Percentiles rank a stretch among this genome's conserved stretches.
These are phyloP conservation scores for Lacerta agilis DNA, from an alignment of 2,797 vertebrate species.

Conservation along the genomic window DNA sequence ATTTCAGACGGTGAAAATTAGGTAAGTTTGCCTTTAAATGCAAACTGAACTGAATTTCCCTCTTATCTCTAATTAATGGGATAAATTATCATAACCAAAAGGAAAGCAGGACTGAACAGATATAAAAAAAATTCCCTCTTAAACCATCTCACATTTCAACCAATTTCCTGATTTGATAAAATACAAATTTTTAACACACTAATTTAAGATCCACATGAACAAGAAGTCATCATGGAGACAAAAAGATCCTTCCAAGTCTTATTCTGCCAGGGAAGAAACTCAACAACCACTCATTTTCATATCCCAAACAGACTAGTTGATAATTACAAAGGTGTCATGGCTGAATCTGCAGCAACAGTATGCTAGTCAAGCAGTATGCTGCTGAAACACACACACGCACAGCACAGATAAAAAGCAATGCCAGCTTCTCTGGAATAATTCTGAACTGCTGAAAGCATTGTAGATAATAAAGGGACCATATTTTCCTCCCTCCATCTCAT, in stretches of 20 bases:
- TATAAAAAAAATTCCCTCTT: background rate
- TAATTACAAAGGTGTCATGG: background rate
- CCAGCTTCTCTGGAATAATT: background rate
- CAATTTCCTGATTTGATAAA: fast-evolving
- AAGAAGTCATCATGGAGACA: fast-evolving
- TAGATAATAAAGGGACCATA: background rate
- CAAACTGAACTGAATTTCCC: no score
- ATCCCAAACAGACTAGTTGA: background rate
- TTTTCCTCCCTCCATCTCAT: background rate
- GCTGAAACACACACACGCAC: background rate
- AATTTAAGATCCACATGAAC: fast-evolving
- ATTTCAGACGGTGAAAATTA: no score
- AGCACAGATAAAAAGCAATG: background rate
- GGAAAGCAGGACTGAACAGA: background rate
- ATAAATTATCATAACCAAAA: background rate
- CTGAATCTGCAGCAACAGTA: background rate
- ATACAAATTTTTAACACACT: fast-evolving
- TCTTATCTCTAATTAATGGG: no score
- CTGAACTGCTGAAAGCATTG: background rate
- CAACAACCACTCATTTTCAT: background rate
- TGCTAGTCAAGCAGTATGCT: background rate
- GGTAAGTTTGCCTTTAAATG: no score
- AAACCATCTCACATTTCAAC: background rate
- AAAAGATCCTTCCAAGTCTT: fast-evolving
- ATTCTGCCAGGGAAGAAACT: background rate